Evolutionary conservation across 2,888 invertebrate genomes (phyloP).

Genomic region (Lasioglossum leucozonium): DNA sequence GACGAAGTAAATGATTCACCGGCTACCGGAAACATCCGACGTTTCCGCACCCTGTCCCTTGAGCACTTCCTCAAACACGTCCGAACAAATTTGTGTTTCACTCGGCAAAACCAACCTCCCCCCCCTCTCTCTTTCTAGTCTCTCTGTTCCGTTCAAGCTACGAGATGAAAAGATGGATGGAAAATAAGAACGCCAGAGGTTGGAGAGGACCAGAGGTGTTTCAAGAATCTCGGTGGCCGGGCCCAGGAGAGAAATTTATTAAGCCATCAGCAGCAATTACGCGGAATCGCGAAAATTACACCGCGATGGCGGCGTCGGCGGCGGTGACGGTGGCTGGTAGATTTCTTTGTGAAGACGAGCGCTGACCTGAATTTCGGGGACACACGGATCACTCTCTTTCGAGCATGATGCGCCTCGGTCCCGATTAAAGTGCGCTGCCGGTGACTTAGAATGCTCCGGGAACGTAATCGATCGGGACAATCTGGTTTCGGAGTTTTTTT

Average conservation of each 20-base stretch:
- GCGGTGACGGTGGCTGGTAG: too few species aligned
- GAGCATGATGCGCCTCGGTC: background rate
- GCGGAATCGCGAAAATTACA: slow-evolving; percentile 70
- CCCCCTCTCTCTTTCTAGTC: background rate
- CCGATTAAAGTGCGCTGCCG: background rate
- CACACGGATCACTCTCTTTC: background rate
- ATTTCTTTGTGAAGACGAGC: slow-evolving; percentile 1
- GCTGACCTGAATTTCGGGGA: background rate
- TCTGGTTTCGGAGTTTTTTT: background rate
- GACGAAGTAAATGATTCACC: slow-evolving; percentile 55
- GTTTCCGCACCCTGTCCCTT: slow-evolving; percentile 36
- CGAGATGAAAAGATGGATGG: background rate
- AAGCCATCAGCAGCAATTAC: slow-evolving; percentile 67
- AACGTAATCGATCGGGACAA: background rate
- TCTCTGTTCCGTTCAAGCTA: background rate
- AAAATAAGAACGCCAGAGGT: background rate
- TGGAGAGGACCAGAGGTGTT: background rate
- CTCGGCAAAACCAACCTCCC: slow-evolving; percentile 22
- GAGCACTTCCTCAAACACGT: slow-evolving; percentile 37
- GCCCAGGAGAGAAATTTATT: slow-evolving; percentile 37
- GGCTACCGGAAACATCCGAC: slow-evolving; percentile 33
- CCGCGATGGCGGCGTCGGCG: slow-evolving; percentile 26
- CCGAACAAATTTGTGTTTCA: slow-evolving; percentile 47
- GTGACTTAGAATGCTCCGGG: background rate
- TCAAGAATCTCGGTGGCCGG: slow-evolving; percentile 10